Conservation (phyloP, 2,797 vertebrate species). For the Sebastes ruberrimus region DNA sequence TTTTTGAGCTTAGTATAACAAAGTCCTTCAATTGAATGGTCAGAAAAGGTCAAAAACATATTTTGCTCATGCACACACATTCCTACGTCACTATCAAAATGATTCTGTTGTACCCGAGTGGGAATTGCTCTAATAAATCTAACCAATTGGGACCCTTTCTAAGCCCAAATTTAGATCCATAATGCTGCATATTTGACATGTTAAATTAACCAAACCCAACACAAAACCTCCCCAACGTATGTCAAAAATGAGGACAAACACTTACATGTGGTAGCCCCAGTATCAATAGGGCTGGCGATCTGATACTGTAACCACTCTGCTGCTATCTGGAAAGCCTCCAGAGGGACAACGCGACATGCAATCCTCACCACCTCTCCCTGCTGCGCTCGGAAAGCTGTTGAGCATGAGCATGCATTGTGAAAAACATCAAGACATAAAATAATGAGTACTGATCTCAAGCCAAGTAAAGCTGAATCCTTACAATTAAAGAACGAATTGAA, state of each 20-base stretch:
- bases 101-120: too few species aligned
- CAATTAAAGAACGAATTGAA: constrained; percentile 95
- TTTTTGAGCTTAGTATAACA: background rate
- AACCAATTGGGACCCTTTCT: background rate
- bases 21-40: background rate
- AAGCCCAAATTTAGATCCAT: background rate
- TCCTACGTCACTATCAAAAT: too few species aligned
- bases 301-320: constrained; percentile 92
- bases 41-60: background rate
- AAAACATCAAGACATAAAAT: background rate
- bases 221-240: background rate
- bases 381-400: constrained; percentile 91
- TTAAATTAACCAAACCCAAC: background rate
- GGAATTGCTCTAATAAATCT: background rate
- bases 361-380: constrained; percentile 91
- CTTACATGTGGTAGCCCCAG: constrained; percentile 86
- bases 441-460: background rate
- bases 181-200: background rate
- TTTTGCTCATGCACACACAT: background rate
- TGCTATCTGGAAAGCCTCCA: constrained; percentile 91
- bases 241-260: constrained; percentile 10
- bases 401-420: background rate
- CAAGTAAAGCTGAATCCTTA: constrained; percentile 63
- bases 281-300: constrained; percentile 84
- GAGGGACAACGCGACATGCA: constrained; percentile 89